Conservation (phyloP, 2,113 vertebrate genomes). For the Enhydra lutris region DNA sequence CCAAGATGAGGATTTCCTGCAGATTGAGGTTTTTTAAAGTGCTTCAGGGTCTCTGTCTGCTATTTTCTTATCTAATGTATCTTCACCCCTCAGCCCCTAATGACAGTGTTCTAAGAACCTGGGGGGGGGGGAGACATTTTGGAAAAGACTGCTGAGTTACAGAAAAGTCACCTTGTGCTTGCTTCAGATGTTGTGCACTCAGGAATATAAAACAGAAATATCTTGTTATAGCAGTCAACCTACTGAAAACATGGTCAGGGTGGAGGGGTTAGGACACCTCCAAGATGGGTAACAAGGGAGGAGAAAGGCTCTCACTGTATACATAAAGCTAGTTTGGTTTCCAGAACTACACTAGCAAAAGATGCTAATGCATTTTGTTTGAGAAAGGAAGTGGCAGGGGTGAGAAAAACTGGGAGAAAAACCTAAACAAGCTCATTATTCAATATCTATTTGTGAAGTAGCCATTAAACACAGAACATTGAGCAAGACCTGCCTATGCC, state of each 20-base stretch:
- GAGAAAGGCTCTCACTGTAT: not conserved
- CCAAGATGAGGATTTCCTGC: constrained; percentile 23
- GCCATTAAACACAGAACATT: not conserved
- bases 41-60: constrained; percentile 53
- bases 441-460: not conserved
- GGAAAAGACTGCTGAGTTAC: constrained; percentile 60
- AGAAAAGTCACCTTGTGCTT: constrained; percentile 76
- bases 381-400: not conserved
- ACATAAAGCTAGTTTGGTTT: not conserved
- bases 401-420: not conserved
- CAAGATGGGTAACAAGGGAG: not conserved
- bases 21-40: constrained; percentile 54
- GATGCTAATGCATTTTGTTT: not conserved
- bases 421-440: not conserved
- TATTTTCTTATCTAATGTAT: constrained; percentile 67
- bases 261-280: not conserved
- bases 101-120: constrained; percentile 74
- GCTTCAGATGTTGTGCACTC: constrained; percentile 19
- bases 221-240: not conserved
- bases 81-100: constrained; percentile 75
- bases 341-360: not conserved
- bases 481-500: not conserved
- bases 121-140: constrained; percentile 43
- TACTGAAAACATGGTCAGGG: not conserved
- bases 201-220: constrained; percentile 54